These are phyloP conservation scores for Tribolium castaneum DNA, from an alignment of 1,140 invertebrate genomes.

Conservation along the genomic window DNA sequence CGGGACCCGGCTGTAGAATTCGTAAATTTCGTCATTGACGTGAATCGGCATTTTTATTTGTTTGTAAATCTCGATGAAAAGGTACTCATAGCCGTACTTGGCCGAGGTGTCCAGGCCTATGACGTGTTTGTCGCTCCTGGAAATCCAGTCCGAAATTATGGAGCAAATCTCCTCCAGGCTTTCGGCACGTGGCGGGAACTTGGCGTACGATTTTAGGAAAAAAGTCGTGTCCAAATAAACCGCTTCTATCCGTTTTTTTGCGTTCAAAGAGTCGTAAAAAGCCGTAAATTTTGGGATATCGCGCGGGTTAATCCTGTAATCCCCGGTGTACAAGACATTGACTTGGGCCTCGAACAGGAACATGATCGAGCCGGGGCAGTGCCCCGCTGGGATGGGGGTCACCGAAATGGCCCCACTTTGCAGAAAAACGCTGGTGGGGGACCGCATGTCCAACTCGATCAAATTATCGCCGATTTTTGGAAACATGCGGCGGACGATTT, in stretches of 20 bases:
- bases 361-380: constrained; percentile 81
- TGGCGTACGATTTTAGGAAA: constrained; percentile 64
- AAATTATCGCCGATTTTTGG: constrained; percentile 52
- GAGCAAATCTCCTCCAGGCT: constrained; percentile 66
- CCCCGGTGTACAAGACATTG: constrained; percentile 76
- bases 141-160: constrained; percentile 69
- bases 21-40: constrained; percentile 62
- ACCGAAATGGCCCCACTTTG: constrained; percentile 65
- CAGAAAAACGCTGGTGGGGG: constrained; percentile 49
- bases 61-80: constrained; percentile 70
- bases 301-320: constrained; percentile 71
- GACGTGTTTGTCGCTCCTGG: constrained; percentile 62
- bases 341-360: constrained; percentile 71
- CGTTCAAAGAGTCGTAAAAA: constrained; percentile 65
- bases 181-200: constrained; percentile 71
- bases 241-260: constrained; percentile 68
- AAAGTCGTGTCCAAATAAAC: constrained; percentile 82
- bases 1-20: constrained; percentile 63
- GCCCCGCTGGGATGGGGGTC: constrained; percentile 73
- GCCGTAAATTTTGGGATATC: constrained; percentile 69
- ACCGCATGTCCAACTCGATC: constrained; percentile 59
- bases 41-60: constrained; percentile 68
- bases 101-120: constrained; percentile 68
- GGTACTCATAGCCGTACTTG: constrained; percentile 71
- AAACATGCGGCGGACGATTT: constrained; percentile 61